These are phyloP conservation scores for Struthio camelus DNA, from an alignment of 2,113 vertebrate genomes.

Conservation along the genomic window DNA sequence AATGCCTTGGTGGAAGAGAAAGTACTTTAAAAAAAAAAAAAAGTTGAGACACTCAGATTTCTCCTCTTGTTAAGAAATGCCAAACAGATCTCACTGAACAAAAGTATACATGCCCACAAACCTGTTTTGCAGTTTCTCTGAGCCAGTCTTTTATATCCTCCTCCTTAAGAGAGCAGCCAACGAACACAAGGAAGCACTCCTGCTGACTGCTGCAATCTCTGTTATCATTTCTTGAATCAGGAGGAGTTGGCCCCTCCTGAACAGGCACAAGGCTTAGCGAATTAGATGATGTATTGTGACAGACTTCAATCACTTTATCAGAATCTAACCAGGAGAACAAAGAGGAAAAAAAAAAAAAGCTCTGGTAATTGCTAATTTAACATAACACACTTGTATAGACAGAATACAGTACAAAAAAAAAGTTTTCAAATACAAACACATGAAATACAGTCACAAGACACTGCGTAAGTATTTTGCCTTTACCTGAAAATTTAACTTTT, in stretches of 20 bases:
- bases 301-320: constrained; percentile 84
- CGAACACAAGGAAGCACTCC: constrained; percentile 85
- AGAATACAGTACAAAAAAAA: background rate
- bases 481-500: constrained; percentile 92
- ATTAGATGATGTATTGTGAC: constrained; percentile 85
- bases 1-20: background rate
- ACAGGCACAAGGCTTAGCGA: constrained; percentile 79
- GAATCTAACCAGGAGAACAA: constrained; percentile 76
- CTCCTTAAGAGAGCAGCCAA: constrained; percentile 88
- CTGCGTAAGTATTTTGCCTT: background rate
- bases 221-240: constrained; percentile 53
- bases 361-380: background rate
- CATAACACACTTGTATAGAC: background rate
- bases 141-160: constrained; percentile 94
- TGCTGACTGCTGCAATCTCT: constrained; percentile 62
- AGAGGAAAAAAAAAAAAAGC: background rate
- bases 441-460: background rate
- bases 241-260: constrained; percentile 69
- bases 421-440: background rate
- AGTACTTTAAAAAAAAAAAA: background rate
- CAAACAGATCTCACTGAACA: background rate
- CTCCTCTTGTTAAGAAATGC: background rate
- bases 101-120: constrained; percentile 23
- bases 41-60: rapidly evolving
- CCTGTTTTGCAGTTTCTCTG: constrained; percentile 90